A percentile compares a stretch with the other conserved stretches of the same genome.
phyloP scores from a whole-genome alignment of 2,113 vertebrate genomes.

The Psilopogon haemacephalus region DNA sequence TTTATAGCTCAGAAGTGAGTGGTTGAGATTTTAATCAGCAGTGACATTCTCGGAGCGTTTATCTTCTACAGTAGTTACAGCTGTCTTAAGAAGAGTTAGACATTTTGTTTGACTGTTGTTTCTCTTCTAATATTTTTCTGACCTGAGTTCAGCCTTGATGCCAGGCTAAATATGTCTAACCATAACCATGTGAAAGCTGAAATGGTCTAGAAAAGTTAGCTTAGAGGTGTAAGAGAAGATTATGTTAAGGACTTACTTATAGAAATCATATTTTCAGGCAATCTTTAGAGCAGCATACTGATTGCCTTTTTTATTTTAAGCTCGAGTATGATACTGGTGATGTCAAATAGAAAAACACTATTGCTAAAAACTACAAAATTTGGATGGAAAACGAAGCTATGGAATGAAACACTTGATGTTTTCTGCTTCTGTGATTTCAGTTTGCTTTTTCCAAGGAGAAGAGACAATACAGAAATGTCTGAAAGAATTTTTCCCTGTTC shows the following conservation, averaged over 20 bases:
- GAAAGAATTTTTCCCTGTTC: neutral
- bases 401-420: conserved; percentile 1
- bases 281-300: conserved; percentile 37
- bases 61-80: neutral
- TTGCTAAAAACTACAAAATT: conserved; percentile 14
- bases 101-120: neutral
- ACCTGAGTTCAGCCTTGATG: neutral
- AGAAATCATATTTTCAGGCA: conserved; percentile 34
- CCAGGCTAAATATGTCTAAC: neutral
- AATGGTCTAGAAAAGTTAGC: conserved; percentile 14
- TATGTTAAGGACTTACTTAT: conserved; percentile 49
- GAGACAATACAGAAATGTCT: neutral
- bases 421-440: neutral
- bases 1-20: neutral
- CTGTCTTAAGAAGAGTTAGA: neutral
- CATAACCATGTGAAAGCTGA: neutral
- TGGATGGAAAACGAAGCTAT: neutral
- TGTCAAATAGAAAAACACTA: neutral
- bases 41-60: neutral
- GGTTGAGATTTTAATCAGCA: neutral
- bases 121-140: neutral
- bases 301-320: conserved; percentile 57
- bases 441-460: neutral
- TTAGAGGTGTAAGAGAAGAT: conserved; percentile 18
- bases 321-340: conserved; percentile 4